phyloP scores from a whole-genome alignment of 2,797 vertebrate species.

The Thunnus albacares region DNA sequence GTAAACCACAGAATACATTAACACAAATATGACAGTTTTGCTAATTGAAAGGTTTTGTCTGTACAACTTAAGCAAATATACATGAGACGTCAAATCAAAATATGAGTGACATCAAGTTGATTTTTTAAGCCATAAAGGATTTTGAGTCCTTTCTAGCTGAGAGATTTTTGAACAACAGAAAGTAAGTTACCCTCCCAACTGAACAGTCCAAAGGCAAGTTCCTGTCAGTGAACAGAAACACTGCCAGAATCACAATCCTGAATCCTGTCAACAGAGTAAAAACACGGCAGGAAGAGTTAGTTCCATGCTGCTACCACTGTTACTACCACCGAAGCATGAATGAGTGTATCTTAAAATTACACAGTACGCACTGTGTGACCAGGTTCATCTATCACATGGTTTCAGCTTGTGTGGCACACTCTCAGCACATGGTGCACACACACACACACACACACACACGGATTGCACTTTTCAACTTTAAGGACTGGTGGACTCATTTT shows the following conservation, averaged over 20 bases:
- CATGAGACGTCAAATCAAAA: too few relatives aligned
- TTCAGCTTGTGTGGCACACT: conserved; percentile 26
- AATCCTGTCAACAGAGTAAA: background rate
- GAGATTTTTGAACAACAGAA: conserved; percentile 4
- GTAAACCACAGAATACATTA: background rate
- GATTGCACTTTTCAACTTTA: conserved; percentile 15
- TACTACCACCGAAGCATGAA: conserved; percentile 34
- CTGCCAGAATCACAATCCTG: conserved; percentile 17
- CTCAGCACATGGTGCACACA: conserved; percentile 2
- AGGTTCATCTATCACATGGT: conserved; percentile 49
- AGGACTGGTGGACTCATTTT: conserved; percentile 15
- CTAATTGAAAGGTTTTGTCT: background rate
- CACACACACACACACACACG: background rate
- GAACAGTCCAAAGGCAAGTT: conserved; percentile 1
- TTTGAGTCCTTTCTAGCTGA: background rate
- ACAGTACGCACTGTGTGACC: conserved; percentile 27
- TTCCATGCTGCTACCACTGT: background rate
- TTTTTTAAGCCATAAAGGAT: background rate
- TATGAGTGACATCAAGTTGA: background rate
- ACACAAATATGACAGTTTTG: background rate
- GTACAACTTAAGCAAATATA: background rate
- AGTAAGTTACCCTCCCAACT: background rate
- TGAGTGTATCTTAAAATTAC: conserved; percentile 45
- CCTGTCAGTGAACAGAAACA: conserved; percentile 4
- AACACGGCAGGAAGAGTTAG: conserved; percentile 3